Percentiles rank a stretch among this genome's conserved stretches.
Conservation (phyloP, 2,797 vertebrate genomes). For the Chaunax sp. region DNA sequence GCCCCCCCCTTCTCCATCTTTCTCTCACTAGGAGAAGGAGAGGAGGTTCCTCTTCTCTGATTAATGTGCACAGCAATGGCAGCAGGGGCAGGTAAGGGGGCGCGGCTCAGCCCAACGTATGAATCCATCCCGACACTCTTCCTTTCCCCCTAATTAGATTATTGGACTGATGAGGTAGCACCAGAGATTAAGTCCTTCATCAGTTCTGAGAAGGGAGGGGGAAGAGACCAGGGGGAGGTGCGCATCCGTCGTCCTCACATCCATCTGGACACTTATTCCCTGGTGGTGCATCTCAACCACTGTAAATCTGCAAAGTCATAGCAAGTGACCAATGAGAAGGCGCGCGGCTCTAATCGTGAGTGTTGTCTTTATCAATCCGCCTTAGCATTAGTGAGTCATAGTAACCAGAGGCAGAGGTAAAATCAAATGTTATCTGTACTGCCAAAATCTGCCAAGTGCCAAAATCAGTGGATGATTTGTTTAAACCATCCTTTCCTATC, state of each 20-base stretch:
- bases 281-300: constrained; percentile 17
- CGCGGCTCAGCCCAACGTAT: constrained; percentile 48
- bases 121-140: constrained; percentile 73
- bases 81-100: constrained; percentile 66
- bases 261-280: constrained; percentile 33
- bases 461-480: not conserved
- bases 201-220: constrained; percentile 62
- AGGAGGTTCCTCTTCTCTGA: constrained; percentile 67
- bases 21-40: constrained; percentile 37
- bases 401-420: not conserved
- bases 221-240: constrained; percentile 26
- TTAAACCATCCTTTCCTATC: not conserved
- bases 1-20: constrained; percentile 26
- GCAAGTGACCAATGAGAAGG: constrained; percentile 26
- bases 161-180: constrained; percentile 81
- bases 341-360: constrained; percentile 1
- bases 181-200: constrained; percentile 78
- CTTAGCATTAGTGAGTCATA: not conserved
- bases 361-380: constrained; percentile 3
- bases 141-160: constrained; percentile 77
- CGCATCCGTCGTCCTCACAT: constrained; percentile 30
- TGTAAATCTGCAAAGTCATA: constrained; percentile 43
- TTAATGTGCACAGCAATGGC: constrained; percentile 67
- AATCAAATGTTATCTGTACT: not conserved
- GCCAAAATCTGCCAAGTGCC: not conserved